Percentiles rank a stretch among this genome's conserved stretches.
phyloP scores from a whole-genome alignment of 1,140 invertebrate genomes.

The Temnothorax nylanderi region DNA sequence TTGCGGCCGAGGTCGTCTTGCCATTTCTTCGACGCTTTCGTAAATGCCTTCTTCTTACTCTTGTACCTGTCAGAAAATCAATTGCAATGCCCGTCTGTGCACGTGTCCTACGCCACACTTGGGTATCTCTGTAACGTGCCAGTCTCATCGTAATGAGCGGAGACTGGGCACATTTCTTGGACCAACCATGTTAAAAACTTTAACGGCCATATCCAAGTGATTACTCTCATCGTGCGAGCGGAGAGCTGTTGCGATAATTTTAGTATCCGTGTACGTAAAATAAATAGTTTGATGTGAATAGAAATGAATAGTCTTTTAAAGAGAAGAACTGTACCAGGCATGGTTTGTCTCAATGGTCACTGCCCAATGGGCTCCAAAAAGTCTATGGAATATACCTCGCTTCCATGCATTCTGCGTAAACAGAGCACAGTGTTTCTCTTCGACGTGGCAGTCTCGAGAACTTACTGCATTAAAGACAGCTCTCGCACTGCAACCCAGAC shows the following conservation, averaged over 20 bases:
- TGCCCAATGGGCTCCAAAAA: slow-evolving; percentile 89
- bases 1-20: slow-evolving; percentile 98
- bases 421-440: slow-evolving; percentile 84
- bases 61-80: slow-evolving; percentile 93
- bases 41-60: slow-evolving; percentile 99
- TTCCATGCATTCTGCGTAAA: slow-evolving; percentile 83
- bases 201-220: slow-evolving; percentile 71
- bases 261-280: slow-evolving; percentile 33
- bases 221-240: slow-evolving; percentile 79
- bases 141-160: slow-evolving; percentile 79
- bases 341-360: slow-evolving; percentile 90
- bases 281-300: too few relatives aligned
- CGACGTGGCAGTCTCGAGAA: slow-evolving; percentile 76
- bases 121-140: slow-evolving; percentile 71
- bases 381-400: slow-evolving; percentile 90
- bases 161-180: slow-evolving; percentile 76
- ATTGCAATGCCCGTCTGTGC: slow-evolving; percentile 62
- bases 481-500: slow-evolving; percentile 78
- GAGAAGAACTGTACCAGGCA: slow-evolving; percentile 87
- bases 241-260: slow-evolving; percentile 76
- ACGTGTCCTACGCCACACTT: neutral
- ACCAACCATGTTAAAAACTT: slow-evolving; percentile 61
- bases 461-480: slow-evolving; percentile 81
- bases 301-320: neutral
- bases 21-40: slow-evolving; percentile 99